Evolutionary conservation across 1,140 invertebrate genomes (phyloP).

Genomic region (Chlorops oryzae): DNA sequence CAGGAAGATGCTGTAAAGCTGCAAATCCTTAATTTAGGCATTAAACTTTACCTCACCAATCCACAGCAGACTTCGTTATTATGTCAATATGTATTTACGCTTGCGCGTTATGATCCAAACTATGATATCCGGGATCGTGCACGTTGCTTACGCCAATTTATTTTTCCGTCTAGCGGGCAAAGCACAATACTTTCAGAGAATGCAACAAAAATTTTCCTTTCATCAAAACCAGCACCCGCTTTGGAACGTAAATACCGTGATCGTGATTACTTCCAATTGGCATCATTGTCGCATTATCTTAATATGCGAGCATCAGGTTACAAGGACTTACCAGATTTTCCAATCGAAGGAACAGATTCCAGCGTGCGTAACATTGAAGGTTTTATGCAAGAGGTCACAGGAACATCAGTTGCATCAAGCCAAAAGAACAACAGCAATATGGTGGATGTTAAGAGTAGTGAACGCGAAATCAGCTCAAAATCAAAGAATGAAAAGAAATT

Average conservation of each 20-base stretch:
- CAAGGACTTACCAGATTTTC: conserved; percentile 81
- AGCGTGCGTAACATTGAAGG: conserved; percentile 70
- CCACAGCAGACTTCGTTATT: conserved; percentile 77
- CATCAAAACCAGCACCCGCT: conserved; percentile 87
- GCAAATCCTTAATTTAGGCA: conserved; percentile 91
- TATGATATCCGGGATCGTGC: conserved; percentile 96
- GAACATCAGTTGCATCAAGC: no score
- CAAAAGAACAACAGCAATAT: no score
- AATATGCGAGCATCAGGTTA: conserved; percentile 82
- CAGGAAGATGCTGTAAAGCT: conserved; percentile 93
- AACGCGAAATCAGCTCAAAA: conserved; percentile 5
- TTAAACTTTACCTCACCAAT: conserved; percentile 89
- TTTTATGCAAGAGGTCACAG: conserved; percentile 31
- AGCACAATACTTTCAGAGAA: conserved; percentile 59
- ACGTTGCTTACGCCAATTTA: conserved; percentile 75
- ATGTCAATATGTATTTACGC: conserved; percentile 90
- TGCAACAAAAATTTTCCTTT: conserved; percentile 81
- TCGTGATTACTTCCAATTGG: conserved; percentile 82
- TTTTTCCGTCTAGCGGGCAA: conserved; percentile 58
- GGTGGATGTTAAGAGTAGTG: no score
- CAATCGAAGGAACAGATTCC: conserved; percentile 68
- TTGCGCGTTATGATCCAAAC: conserved; percentile 96
- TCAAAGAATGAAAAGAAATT: conserved; percentile 32
- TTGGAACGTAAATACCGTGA: conserved; percentile 65
- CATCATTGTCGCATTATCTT: conserved; percentile 91